Evolutionary conservation across 2,113 vertebrate genomes (phyloP).

Genomic region (Picathartes gymnocephalus): DNA sequence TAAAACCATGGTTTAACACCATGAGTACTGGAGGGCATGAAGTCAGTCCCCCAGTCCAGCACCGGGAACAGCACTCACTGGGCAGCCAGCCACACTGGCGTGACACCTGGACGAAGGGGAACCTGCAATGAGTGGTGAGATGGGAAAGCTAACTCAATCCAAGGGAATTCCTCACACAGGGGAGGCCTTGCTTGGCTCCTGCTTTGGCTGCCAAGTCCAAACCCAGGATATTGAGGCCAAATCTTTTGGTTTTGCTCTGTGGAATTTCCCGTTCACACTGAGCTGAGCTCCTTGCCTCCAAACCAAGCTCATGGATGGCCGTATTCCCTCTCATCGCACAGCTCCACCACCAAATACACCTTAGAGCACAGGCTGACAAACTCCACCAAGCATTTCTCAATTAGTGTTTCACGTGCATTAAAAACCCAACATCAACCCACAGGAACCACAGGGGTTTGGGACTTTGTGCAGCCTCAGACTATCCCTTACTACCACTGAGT

Average conservation of each 20-base stretch:
- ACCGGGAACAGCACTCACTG: fast-evolving
- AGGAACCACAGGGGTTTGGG: neutral
- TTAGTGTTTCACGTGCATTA: fast-evolving
- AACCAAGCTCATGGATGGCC: fast-evolving
- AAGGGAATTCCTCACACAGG: neutral
- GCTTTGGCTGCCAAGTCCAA: neutral
- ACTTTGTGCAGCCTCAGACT: neutral
- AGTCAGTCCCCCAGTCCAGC: neutral
- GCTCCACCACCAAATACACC: neutral
- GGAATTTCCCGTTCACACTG: neutral
- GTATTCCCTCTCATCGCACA: fast-evolving
- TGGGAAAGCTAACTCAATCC: neutral
- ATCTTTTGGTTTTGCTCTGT: neutral
- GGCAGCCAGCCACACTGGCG: neutral
- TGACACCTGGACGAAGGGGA: fast-evolving
- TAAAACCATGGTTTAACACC: fast-evolving
- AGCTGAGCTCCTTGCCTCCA: neutral
- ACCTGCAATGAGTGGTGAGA: fast-evolving
- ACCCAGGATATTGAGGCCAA: neutral
- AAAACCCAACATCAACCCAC: neutral
- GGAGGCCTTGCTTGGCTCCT: neutral
- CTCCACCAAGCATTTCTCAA: neutral
- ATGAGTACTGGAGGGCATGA: fast-evolving
- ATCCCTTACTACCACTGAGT: fast-evolving
- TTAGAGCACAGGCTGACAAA: neutral